A percentile compares a stretch with the other conserved stretches of the same genome.
Evolutionary conservation across 2,113 vertebrate species (phyloP).

Genomic region (pig (Sus scrofa)): DNA sequence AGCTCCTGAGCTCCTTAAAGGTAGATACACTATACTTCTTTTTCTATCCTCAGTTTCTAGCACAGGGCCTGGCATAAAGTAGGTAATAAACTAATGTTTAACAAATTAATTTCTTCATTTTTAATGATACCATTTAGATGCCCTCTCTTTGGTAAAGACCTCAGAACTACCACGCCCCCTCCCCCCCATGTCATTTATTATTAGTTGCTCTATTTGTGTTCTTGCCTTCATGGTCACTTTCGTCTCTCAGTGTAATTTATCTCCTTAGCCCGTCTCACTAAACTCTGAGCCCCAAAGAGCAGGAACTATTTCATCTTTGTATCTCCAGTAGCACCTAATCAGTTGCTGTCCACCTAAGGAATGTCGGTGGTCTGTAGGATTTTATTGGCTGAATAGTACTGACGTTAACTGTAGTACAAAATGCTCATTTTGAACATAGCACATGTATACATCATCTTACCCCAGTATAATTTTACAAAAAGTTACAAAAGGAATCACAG

Average conservation of each 20-base stretch:
- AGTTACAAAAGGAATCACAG: not conserved
- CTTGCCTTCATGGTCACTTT: not conserved
- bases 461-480: constrained; percentile 28
- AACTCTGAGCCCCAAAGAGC: not conserved
- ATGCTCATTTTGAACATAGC: not conserved
- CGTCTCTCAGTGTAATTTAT: not conserved
- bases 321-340: not conserved
- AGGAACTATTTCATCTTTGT: not conserved
- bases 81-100: constrained; percentile 29
- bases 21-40: not conserved
- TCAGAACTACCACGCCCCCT: not conserved
- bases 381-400: not conserved
- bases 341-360: not conserved
- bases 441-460: not conserved
- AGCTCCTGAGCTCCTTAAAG: not conserved
- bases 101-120: not conserved
- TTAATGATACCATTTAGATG: not conserved
- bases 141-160: not conserved
- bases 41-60: not conserved
- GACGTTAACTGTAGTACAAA: not conserved
- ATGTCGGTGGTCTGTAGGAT: not conserved
- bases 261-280: not conserved
- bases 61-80: not conserved
- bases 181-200: not conserved
- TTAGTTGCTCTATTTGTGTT: constrained; percentile 38